Evolutionary conservation across 2,888 invertebrate genomes (phyloP).

Genomic region (Liposcelis brunnea): DNA sequence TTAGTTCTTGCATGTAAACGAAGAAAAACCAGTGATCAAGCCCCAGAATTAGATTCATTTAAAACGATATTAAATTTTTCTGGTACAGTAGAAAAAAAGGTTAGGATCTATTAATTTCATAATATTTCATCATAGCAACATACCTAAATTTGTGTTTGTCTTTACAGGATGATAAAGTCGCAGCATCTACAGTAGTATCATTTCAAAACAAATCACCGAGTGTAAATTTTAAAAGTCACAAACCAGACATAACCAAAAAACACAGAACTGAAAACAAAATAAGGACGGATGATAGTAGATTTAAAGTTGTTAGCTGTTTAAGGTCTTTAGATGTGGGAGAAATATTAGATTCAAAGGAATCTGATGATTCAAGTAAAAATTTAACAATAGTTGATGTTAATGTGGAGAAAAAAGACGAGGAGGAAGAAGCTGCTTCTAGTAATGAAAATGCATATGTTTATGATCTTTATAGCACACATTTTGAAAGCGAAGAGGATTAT

Average conservation of each 20-base stretch:
- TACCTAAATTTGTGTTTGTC: not conserved
- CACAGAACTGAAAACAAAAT: not conserved
- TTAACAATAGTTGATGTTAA: constrained; percentile 2
- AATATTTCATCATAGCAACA: not conserved
- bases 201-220: too few species aligned
- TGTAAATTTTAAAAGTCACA: not conserved
- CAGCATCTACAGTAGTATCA: not conserved
- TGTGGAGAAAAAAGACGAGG: not conserved
- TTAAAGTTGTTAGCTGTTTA: not conserved
- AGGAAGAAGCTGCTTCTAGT: not conserved
- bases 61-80: constrained; percentile 1
- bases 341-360: too few species aligned
- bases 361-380: not conserved
- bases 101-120: not conserved
- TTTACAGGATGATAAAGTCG: not conserved
- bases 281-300: not conserved
- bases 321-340: not conserved
- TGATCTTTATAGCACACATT: not conserved
- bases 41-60: too few species aligned
- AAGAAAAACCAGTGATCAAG: not conserved
- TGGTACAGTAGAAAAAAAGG: constrained; percentile 5
- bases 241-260: not conserved
- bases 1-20: not conserved
- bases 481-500: not conserved
- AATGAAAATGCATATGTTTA: not conserved